Percentiles rank a stretch among this genome's conserved stretches.
Evolutionary conservation across 2,113 vertebrate species (phyloP).

Genomic region (Cephalopholis sonnerati): DNA sequence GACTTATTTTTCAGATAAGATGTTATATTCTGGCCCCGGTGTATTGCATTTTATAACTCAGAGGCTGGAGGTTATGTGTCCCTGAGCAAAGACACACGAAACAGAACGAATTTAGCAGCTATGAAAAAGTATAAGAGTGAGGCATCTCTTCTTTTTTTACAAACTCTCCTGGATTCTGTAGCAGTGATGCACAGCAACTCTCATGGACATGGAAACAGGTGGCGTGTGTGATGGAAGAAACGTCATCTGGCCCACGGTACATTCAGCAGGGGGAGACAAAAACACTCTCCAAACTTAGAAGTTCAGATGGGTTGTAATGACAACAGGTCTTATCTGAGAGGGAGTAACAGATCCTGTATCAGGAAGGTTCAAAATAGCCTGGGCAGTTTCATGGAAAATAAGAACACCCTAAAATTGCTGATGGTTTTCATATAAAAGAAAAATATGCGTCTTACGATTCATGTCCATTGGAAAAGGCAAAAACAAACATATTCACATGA

Average conservation of each 20-base stretch:
- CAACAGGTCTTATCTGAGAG: background rate
- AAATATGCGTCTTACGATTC: background rate
- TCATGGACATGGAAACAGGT: constrained; percentile 20
- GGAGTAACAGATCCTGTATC: background rate
- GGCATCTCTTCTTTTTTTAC: no score
- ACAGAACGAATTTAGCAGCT: no score
- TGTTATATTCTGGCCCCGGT: background rate
- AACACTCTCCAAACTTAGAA: constrained; percentile 56
- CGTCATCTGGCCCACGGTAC: background rate
- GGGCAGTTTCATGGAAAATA: background rate
- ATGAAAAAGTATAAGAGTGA: no score
- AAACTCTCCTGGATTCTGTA: constrained; percentile 47
- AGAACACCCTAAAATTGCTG: no score
- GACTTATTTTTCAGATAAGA: background rate
- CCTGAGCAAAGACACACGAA: no score
- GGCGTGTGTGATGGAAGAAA: background rate
- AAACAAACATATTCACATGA: background rate
- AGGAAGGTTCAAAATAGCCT: background rate
- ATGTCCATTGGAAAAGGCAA: background rate
- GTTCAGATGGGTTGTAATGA: background rate
- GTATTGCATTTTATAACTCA: no score
- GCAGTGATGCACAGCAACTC: background rate
- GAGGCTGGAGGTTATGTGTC: no score
- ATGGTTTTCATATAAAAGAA: background rate
- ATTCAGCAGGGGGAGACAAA: constrained; percentile 75